phyloP scores from a whole-genome alignment of 2,888 invertebrate species.

The Trachelus stipa region DNA sequence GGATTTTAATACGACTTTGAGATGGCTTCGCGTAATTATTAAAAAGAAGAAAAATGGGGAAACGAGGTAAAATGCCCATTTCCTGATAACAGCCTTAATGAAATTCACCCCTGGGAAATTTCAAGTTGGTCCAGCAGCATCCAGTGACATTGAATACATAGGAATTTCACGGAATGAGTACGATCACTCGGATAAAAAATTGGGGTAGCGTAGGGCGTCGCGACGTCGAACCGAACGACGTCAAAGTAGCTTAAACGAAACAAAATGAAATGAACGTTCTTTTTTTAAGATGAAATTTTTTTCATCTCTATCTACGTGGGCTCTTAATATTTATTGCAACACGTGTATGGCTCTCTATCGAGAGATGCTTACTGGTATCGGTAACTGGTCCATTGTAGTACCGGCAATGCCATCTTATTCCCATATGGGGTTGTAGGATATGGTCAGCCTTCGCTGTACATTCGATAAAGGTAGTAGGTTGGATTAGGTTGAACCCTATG shows the following conservation, averaged over 20 bases:
- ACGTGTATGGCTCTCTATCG: slow-evolving; percentile 22
- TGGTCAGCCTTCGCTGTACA: not conserved
- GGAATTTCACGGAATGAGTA: not conserved
- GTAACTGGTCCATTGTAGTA: not conserved
- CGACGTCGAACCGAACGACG: not conserved
- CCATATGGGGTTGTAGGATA: slow-evolving; percentile 11
- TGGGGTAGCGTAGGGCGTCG: not conserved
- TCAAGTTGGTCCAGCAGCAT: not conserved
- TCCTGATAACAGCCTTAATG: too few relatives aligned
- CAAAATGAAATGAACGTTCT: not conserved
- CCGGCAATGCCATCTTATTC: slow-evolving; percentile 9
- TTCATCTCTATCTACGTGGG: not conserved
- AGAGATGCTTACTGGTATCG: slow-evolving; percentile 29
- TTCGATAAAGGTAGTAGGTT: not conserved
- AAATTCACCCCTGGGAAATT: not conserved
- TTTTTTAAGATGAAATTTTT: not conserved
- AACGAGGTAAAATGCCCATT: too few relatives aligned
- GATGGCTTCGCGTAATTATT: too few relatives aligned
- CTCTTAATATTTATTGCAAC: not conserved
- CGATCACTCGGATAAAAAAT: not conserved
- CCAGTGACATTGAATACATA: not conserved
- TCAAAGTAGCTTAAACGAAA: not conserved
- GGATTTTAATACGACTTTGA: too few relatives aligned
- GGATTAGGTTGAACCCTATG: not conserved
- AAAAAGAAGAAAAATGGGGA: too few relatives aligned